phyloP scores from a whole-genome alignment of 2,888 invertebrate species.

The Priocnemis perturbator region DNA sequence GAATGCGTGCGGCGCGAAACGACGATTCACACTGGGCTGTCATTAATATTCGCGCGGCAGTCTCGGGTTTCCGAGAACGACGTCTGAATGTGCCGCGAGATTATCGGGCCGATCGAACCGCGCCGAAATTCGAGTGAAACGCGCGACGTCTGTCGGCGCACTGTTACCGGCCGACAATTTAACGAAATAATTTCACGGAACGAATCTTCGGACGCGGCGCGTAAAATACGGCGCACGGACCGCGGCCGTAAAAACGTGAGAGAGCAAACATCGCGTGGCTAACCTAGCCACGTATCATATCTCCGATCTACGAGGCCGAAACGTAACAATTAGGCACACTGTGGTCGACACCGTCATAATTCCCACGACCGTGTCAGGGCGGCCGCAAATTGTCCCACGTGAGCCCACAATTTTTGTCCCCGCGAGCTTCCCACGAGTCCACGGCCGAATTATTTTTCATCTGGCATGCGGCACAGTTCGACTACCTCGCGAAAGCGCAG shows the following conservation, averaged over 20 bases:
- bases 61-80: conserved; percentile 46
- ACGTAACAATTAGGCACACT: background rate
- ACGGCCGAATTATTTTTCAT: no score
- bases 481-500: no score
- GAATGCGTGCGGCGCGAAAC: conserved; percentile 47
- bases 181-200: background rate
- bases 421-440: no score
- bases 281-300: background rate
- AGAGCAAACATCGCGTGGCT: background rate
- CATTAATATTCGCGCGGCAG: conserved; percentile 44
- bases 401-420: no score
- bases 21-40: conserved; percentile 43
- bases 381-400: background rate
- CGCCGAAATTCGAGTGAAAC: background rate
- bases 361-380: background rate
- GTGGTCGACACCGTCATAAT: background rate
- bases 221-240: background rate
- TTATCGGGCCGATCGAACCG: conserved; percentile 17
- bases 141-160: background rate
- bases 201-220: background rate
- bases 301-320: background rate
- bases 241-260: background rate
- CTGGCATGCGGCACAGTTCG: no score
- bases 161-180: no score
- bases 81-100: conserved; percentile 36